Conservation (phyloP, 2,113 vertebrate genomes). For the Amphilophus citrinellus region DNA sequence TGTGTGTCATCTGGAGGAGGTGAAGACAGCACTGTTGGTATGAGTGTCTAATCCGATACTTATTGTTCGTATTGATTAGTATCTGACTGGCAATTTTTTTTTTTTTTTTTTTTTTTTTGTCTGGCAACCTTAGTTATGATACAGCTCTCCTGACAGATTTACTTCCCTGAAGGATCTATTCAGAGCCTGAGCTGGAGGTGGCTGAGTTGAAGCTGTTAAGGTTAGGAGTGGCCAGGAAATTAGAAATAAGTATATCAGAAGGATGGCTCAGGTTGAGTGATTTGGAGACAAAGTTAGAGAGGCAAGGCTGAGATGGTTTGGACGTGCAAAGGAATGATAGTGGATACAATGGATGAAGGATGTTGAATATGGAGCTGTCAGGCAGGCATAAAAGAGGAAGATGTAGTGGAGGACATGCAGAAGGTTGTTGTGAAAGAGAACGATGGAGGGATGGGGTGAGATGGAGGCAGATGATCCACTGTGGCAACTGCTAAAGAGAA, state of each 20-base stretch:
- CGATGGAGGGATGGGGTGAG: neutral
- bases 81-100: neutral
- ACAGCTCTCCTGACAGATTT: neutral
- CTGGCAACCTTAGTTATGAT: neutral
- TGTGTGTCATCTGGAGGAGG: neutral
- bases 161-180: too few species aligned
- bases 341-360: neutral
- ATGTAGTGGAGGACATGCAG: neutral
- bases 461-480: neutral
- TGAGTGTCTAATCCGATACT: neutral
- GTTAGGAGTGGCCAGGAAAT: neutral
- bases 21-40: neutral
- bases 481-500: too few species aligned
- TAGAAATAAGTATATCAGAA: neutral
- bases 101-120: neutral
- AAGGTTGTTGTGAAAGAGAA: neutral
- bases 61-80: neutral
- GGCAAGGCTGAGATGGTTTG: neutral
- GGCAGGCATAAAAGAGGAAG: neutral
- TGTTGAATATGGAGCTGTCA: neutral
- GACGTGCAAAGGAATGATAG: neutral
- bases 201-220: neutral
- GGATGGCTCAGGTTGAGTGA: neutral
- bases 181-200: neutral
- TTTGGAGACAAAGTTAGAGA: neutral